phyloP scores from a whole-genome alignment of 2,113 vertebrate genomes.

The Campylorhamphus procurvoides region DNA sequence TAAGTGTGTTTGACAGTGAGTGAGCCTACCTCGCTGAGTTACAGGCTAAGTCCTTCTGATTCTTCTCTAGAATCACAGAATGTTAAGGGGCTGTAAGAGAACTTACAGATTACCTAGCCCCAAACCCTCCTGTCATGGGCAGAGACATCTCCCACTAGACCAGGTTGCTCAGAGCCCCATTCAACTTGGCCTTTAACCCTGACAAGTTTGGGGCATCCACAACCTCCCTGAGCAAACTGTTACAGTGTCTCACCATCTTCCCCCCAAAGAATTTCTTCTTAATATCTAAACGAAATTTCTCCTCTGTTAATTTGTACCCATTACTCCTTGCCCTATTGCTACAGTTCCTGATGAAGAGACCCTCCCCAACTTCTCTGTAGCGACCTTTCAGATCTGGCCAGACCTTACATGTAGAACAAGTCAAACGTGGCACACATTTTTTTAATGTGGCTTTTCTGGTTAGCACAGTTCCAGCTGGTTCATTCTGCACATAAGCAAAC shows the following conservation, averaged over 20 bases:
- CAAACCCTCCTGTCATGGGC: not conserved
- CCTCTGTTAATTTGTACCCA: not conserved
- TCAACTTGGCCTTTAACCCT: not conserved
- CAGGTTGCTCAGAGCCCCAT: not conserved
- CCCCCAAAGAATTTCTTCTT: not conserved
- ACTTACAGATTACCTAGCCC: not conserved
- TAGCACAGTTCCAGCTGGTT: not conserved
- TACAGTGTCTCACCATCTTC: not conserved
- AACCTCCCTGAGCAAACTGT: not conserved
- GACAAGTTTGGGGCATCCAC: not conserved
- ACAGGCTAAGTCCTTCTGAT: not conserved
- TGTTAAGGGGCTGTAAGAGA: not conserved
- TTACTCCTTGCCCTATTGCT: not conserved
- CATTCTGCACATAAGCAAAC: not conserved
- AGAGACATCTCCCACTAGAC: not conserved
- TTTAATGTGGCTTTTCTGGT: not conserved
- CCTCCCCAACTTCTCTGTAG: not conserved
- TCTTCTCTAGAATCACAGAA: not conserved
- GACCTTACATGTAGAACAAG: not conserved
- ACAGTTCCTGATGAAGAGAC: not conserved
- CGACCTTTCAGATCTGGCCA: not conserved
- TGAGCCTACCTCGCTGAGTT: not conserved
- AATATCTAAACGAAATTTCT: not conserved
- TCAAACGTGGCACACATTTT: fast-evolving
- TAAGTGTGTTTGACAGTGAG: not conserved